Conservation (phyloP, 2,113 vertebrate genomes). For the Cebidichthys violaceus region DNA sequence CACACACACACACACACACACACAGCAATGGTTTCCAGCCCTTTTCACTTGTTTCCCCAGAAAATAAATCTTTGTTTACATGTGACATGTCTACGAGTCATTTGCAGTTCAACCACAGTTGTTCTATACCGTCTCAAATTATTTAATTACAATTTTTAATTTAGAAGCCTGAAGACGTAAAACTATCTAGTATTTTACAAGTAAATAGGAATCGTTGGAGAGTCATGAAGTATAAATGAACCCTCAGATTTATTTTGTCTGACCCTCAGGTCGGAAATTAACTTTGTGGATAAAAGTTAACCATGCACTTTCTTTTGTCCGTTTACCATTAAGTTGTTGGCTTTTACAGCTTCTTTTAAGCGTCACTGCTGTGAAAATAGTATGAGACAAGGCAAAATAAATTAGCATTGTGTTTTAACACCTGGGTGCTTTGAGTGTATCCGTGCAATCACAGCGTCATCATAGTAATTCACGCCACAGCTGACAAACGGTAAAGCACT, state of each 20-base stretch:
- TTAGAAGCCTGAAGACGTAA: background rate
- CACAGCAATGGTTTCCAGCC: background rate
- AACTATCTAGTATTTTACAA: background rate
- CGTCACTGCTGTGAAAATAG: background rate
- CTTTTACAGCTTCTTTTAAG: constrained; percentile 7
- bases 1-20: background rate
- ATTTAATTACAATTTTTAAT: background rate
- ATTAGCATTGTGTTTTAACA: background rate
- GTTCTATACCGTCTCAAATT: background rate
- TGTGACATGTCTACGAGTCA: background rate
- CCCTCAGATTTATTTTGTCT: background rate
- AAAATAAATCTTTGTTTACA: constrained; percentile 2
- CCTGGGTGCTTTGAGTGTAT: constrained; percentile 4
- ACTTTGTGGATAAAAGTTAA: background rate
- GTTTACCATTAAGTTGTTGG: constrained; percentile 10
- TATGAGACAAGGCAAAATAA: background rate
- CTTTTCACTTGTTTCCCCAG: background rate
- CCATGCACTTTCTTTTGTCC: background rate
- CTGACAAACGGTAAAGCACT: constrained; percentile 19
- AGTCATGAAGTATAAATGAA: background rate
- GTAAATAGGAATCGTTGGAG: background rate
- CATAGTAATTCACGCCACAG: constrained; percentile 12
- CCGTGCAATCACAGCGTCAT: background rate
- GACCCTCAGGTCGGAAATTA: background rate
- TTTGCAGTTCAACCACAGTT: background rate